Conservation (phyloP, 2,113 vertebrate genomes). For the Menura novaehollandiae region DNA sequence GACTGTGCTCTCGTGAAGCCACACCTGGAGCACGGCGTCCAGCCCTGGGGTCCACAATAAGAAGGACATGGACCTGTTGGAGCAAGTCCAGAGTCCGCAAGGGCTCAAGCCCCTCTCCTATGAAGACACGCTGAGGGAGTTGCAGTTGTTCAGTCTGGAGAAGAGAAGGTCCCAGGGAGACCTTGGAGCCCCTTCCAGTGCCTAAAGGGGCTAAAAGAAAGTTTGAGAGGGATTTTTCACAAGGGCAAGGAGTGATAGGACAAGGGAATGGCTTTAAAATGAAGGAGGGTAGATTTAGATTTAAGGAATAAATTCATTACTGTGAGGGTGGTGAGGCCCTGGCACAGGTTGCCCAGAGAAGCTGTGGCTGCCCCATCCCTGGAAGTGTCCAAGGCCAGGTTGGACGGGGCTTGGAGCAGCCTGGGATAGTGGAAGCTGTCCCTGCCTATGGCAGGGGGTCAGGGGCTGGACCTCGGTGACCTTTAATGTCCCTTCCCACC, state of each 20-base stretch:
- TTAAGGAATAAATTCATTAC: not conserved
- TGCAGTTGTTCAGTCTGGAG: not conserved
- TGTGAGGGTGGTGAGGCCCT: not conserved
- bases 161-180: not conserved
- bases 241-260: not conserved
- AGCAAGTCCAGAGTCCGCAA: not conserved
- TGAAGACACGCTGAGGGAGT: not conserved
- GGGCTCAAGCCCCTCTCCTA: not conserved
- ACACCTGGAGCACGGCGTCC: not conserved
- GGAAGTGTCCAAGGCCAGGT: not conserved
- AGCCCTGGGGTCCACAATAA: not conserved
- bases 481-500: not conserved
- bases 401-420: not conserved
- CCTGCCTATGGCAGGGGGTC: not conserved
- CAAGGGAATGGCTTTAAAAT: not conserved
- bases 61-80: not conserved
- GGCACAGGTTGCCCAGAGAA: not conserved
- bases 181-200: not conserved
- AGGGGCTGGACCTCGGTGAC: not conserved
- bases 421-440: not conserved
- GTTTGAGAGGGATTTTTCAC: not conserved
- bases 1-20: not conserved
- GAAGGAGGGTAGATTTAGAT: not conserved
- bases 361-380: not conserved
- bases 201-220: not conserved